Evolutionary conservation across 2,113 vertebrate species (phyloP).

Genomic region (Lipotes vexillifer): DNA sequence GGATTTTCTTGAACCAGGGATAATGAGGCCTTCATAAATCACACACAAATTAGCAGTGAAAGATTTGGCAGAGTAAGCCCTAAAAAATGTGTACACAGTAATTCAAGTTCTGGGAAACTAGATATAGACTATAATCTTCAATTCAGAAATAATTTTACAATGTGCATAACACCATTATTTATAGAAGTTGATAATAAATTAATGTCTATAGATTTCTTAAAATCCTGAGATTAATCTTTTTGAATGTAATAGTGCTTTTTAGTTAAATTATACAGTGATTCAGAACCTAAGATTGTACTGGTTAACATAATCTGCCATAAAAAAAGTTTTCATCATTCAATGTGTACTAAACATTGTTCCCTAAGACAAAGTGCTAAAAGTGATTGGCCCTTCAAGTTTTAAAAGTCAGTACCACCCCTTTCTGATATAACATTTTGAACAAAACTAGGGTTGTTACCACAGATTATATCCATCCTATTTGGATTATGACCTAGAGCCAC

Average conservation of each 20-base stretch:
- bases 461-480: background rate
- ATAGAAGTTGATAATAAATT: background rate
- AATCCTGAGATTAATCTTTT: background rate
- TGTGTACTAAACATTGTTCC: background rate
- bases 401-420: background rate
- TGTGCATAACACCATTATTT: background rate
- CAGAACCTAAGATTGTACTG: background rate
- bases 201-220: background rate
- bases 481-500: background rate
- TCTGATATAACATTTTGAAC: background rate
- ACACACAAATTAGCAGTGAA: background rate
- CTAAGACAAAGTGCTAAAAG: background rate
- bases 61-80: background rate
- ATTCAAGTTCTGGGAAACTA: background rate
- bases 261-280: background rate
- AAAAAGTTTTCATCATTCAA: background rate
- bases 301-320: background rate
- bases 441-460: background rate
- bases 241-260: slow-evolving; percentile 1
- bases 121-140: background rate
- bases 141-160: background rate
- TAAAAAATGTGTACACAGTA: background rate
- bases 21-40: background rate
- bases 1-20: background rate
- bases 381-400: background rate